A percentile compares a stretch with the other conserved stretches of the same genome.
Conservation (phyloP, 2,888 invertebrate genomes). For the Melipona bicolor region DNA sequence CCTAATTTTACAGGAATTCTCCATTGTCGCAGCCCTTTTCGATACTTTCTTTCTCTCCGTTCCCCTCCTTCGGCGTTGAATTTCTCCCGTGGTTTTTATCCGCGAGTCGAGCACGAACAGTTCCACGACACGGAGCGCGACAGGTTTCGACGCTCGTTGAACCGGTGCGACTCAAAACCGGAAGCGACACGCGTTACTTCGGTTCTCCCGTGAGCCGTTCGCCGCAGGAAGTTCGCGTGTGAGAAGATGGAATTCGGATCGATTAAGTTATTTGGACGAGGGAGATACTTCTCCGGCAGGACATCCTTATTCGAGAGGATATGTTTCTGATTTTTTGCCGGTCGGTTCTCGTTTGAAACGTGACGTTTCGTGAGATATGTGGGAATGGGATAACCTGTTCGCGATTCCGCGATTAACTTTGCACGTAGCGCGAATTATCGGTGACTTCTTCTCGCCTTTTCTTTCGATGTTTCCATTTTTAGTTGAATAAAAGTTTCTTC, state of each 20-base stretch:
- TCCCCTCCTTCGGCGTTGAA: background rate
- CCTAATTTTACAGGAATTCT: conserved; percentile 40
- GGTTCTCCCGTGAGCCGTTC: conserved; percentile 17
- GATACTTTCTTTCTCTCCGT: conserved; percentile 12
- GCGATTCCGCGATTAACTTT: background rate
- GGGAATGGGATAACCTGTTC: background rate
- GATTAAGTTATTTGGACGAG: conserved; percentile 28
- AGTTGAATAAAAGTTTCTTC: background rate
- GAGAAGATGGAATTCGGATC: conserved; percentile 7
- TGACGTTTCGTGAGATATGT: background rate
- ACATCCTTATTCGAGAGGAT: background rate
- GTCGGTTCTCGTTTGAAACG: background rate
- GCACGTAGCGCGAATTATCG: background rate
- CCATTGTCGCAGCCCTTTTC: conserved; percentile 34
- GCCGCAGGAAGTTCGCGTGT: background rate
- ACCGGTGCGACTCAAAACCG: conserved; percentile 36
- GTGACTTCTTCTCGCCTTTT: background rate
- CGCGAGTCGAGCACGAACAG: conserved; percentile 8
- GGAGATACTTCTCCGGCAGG: background rate
- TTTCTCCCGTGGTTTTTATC: conserved; percentile 5
- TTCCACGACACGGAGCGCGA: conserved; percentile 42
- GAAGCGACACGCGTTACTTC: conserved; percentile 41
- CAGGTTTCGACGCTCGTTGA: conserved; percentile 52
- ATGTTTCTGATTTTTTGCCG: background rate
- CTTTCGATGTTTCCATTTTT: background rate